A percentile compares a stretch with the other conserved stretches of the same genome.
phyloP scores from a whole-genome alignment of 2,113 vertebrate genomes.

The Oryzias curvinotus region DNA sequence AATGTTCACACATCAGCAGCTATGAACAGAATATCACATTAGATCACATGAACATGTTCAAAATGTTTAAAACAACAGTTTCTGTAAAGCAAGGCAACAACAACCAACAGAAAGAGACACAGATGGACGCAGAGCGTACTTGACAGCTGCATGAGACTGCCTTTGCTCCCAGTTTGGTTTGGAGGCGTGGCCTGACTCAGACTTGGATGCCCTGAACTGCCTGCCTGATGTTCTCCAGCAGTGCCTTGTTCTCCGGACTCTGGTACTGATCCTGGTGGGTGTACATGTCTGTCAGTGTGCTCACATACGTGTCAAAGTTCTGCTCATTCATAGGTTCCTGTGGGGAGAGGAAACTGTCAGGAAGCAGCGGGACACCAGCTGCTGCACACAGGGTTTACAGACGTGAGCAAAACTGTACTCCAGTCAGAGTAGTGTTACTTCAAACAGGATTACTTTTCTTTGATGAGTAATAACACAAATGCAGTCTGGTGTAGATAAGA shows the following conservation, averaged over 20 bases:
- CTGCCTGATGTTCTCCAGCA: conserved; percentile 99
- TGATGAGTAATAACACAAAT: too few relatives aligned
- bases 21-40: conserved; percentile 96
- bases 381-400: too few relatives aligned
- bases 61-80: conserved; percentile 92
- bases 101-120: conserved; percentile 64
- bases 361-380: not conserved
- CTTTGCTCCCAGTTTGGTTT: conserved; percentile 48
- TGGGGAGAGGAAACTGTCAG: conserved; percentile 25
- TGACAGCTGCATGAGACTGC: conserved; percentile 89
- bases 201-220: conserved; percentile 99
- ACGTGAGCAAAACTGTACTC: too few relatives aligned
- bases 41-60: conserved; percentile 99
- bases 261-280: conserved; percentile 99
- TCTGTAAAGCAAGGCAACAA: conserved; percentile 89
- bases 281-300: conserved; percentile 99
- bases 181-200: conserved; percentile 22
- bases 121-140: conserved; percentile 65
- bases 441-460: too few relatives aligned
- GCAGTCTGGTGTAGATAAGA: too few relatives aligned
- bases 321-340: conserved; percentile 99
- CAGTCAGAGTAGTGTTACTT: too few relatives aligned
- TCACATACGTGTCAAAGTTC: conserved; percentile 99
- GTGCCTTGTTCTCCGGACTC: conserved; percentile 99
- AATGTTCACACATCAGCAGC: conserved; percentile 97